Percentiles rank a stretch among this genome's conserved stretches.
Conservation (phyloP, 1,140 invertebrate species). For the Heliconius hewitsoni region DNA sequence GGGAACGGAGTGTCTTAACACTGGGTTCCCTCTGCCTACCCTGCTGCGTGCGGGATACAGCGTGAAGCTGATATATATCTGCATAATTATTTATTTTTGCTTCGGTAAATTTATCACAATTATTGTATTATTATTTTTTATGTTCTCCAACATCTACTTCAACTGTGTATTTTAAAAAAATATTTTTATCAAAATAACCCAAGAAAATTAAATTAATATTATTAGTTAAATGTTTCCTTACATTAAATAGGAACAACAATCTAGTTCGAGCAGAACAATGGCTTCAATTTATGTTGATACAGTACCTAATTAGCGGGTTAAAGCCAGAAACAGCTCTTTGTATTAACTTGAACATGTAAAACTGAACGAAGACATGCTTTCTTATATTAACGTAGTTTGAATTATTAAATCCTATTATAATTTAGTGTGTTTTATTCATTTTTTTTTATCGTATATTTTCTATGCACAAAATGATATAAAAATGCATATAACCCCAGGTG, state of each 20-base stretch:
- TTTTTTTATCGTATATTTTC: not conserved
- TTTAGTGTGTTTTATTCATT: not conserved
- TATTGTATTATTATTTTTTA: no score
- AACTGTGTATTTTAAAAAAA: no score
- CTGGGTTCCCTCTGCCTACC: no score
- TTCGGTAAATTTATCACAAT: no score
- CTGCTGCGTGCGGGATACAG: no score
- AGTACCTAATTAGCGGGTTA: slow-evolving; percentile 17
- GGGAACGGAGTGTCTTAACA: no score
- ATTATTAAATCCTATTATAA: not conserved
- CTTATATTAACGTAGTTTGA: slow-evolving; percentile 24
- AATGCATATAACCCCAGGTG: not conserved
- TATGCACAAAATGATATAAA: no score
- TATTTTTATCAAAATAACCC: no score
- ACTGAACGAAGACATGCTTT: slow-evolving; percentile 19
- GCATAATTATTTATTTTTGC: no score
- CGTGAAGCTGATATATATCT: no score
- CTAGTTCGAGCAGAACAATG: slow-evolving; percentile 12
- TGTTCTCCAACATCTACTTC: no score
- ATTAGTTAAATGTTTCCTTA: not conserved
- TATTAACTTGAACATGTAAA: slow-evolving; percentile 14
- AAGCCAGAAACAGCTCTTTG: slow-evolving; percentile 27
- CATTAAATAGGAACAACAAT: not conserved
- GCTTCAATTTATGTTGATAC: slow-evolving; percentile 1
- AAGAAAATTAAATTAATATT: not conserved